Base-by-base conservation (phyloP, 2,888 invertebrate genomes). In the Venustoraphidia nigricollis region DNA sequence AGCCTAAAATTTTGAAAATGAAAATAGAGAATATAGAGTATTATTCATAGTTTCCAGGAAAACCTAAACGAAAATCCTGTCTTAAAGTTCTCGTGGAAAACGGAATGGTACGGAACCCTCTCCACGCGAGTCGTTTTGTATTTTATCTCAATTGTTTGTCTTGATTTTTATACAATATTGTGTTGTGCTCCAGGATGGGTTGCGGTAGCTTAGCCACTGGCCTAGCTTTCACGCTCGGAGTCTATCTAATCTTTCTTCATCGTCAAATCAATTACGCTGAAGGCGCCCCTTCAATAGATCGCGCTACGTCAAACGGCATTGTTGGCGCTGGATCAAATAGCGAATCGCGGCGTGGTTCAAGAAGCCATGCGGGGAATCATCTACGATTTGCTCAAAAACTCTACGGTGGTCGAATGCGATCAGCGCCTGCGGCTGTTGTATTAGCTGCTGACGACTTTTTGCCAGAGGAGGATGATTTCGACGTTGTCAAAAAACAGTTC, bases 401-500 rank as follows among this genome's bases (percentile, higher is more conserved):
- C 10, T 34, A 41, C 17, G 36, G 52, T 11, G 52, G 54, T 8
- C 56, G 58, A 54, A 49, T 59, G 36, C 60, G 59, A 51, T 48
- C 55, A 8, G 60, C 61, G 52, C 54, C 55, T 13, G 52, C 59
- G 46, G 55, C 54, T 14, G 62, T 62, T 46, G 59, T 63, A 50
- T 40, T 41, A 35, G 36, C 34, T 36, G 38, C 41, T 48, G 35
- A 13, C 37, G 13, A 48, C 46, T 52, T 50, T 37, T 51, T 61
- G 47, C 48, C 58, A 48, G 62, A 60, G 45, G 70, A 70, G 49
- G 71, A 70, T 51, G 70, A 71, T 38, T 71, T 71, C 44, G 69
- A 69, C 48, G 52, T 68, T n/a, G 65, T 64, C 45, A 73, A 72
- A 57, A 60, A 71, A 40, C 71, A 70, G 55, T 72, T 75, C 55